Evolutionary conservation across 2,888 invertebrate genomes (phyloP).

Genomic region (Sinhomidia bicolor): DNA sequence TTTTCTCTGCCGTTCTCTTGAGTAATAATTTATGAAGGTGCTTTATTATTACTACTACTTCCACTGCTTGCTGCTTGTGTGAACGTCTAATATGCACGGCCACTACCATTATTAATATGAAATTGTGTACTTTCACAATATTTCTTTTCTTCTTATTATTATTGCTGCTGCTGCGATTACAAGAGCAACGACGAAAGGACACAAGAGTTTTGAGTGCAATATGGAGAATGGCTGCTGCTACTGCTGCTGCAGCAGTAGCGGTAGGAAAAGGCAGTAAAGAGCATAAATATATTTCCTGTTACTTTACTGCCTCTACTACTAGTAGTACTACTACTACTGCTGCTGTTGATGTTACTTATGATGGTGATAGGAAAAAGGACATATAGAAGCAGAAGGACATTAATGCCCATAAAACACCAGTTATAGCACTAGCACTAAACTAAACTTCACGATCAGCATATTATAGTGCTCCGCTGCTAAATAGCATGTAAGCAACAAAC

Average conservation of each 20-base stretch:
- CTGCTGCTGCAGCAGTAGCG: not conserved
- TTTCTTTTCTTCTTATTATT: slow-evolving; percentile 37
- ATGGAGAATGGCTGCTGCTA: slow-evolving; percentile 10
- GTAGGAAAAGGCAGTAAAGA: slow-evolving; percentile 6
- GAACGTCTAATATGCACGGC: not conserved
- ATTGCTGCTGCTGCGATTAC: not conserved
- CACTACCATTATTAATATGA: slow-evolving; percentile 39
- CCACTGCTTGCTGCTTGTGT: slow-evolving; percentile 6
- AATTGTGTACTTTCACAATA: slow-evolving; percentile 54
- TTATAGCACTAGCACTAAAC: slow-evolving; percentile 14
- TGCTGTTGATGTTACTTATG: not conserved
- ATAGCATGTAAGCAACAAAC: slow-evolving; percentile 54
- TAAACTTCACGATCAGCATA: slow-evolving; percentile 8
- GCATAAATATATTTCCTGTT: slow-evolving; percentile 50
- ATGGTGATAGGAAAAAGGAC: slow-evolving; percentile 42
- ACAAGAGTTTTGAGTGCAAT: slow-evolving; percentile 21
- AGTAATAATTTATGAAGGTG: slow-evolving; percentile 66
- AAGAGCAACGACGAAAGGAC: slow-evolving; percentile 4
- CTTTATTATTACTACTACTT: slow-evolving; percentile 60
- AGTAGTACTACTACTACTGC: no score
- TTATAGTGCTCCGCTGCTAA: not conserved
- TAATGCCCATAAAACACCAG: slow-evolving; percentile 58
- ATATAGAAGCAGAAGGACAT: slow-evolving; percentile 28
- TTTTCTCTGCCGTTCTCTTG: not conserved
- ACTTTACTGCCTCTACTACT: not conserved